These are phyloP conservation scores for Passer domesticus DNA, from an alignment of 2,113 vertebrate genomes.

Conservation along the genomic window DNA sequence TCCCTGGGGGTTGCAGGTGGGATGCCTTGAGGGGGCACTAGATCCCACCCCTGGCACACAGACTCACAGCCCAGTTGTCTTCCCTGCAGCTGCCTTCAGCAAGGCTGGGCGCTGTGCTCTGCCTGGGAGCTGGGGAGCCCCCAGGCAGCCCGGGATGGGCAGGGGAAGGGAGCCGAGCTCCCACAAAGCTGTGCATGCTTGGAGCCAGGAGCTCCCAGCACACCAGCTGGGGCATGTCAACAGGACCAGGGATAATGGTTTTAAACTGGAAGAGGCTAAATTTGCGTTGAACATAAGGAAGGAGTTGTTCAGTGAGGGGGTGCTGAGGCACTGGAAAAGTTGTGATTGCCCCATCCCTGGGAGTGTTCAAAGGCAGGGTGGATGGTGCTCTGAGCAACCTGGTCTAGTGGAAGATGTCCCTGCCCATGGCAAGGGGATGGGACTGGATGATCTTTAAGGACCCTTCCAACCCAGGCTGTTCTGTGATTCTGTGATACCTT, in stretches of 20 bases:
- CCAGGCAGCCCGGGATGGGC: not conserved
- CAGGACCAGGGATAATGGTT: not conserved
- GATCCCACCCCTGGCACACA: not conserved
- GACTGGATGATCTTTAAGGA: not conserved
- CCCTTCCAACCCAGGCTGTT: not conserved
- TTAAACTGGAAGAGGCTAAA: not conserved
- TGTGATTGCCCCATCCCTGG: not conserved
- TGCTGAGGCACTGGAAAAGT: not conserved
- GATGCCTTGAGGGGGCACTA: not conserved
- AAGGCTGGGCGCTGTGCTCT: rapidly evolving
- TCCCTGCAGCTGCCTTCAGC: not conserved
- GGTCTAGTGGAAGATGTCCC: not conserved
- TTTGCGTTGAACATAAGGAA: not conserved
- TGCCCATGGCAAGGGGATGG: not conserved
- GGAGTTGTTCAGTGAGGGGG: not conserved
- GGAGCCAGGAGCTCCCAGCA: not conserved
- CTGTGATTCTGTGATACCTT: not conserved
- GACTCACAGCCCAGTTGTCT: not conserved
- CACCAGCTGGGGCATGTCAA: rapidly evolving
- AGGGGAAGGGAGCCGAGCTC: not conserved
- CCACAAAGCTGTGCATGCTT: rapidly evolving
- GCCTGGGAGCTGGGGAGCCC: not conserved
- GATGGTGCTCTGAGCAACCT: not conserved
- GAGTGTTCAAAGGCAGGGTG: not conserved
- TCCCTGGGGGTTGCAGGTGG: not conserved